Base-by-base conservation (phyloP, 2,888 invertebrate genomes). In the Campaea margaritaria region DNA sequence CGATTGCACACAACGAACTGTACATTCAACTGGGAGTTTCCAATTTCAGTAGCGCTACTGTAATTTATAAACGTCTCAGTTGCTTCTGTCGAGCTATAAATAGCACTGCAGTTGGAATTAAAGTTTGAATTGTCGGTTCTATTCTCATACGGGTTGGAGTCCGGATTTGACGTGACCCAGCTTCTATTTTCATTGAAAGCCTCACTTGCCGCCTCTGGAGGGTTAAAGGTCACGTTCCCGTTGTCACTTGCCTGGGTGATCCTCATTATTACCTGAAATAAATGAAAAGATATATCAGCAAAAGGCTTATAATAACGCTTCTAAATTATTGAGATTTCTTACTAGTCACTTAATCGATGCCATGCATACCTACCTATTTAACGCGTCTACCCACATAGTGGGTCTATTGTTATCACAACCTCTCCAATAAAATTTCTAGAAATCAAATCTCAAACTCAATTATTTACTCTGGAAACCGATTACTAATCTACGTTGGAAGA, bases 181-280 rank as follows among this genome's bases (percentile, higher is more conserved):
- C 68, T 73, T 49, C 76, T 78, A 66, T 78, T 80, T 68, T 71
- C 74, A 62, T 74, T 76, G 50, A 78, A 76, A 58, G 73, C 66
- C 60, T 77, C 77, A 46, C 63, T 67, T 39, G 63, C 42, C 12
- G 44, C 41, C 70, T 76, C 76, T 51, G 69, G 69, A 55, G 78
- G 77, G 54, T 77, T 72, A 51, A 78, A 63, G 53, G 76, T 72
- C 62, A 86, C 68, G 76, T 90, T 90, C 65, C 91, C 90, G 72
- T 91, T 91, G 64, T 88, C 86, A 78, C 64, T 70, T 59, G 69
- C 74, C 64, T 73, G 79, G 72, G 80, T 78, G 77, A 90, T 85
- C 83, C 78, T 87, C 91, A 91, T 91, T 78, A 68, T 87, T 84
- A 81, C 75, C 91, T 91, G 87, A 28, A 85, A 84, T 69, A 69